Evolutionary conservation across 2,888 invertebrate genomes (phyloP).

Genomic region (Anorthoa munda): DNA sequence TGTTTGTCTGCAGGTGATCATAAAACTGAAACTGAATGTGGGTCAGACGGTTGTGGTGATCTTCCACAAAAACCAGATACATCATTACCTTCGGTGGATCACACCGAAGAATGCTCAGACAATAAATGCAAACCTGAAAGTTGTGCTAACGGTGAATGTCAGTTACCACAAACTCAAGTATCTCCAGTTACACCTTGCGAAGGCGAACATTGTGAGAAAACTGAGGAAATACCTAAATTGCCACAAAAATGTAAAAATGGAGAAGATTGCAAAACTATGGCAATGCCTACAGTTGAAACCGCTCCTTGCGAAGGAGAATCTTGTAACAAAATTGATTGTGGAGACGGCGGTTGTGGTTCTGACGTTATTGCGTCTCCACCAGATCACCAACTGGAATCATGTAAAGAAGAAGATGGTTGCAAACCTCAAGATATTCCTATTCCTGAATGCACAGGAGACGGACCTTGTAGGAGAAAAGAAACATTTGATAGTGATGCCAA

Average conservation of each 20-base stretch:
- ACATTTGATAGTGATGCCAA: constrained; percentile 62
- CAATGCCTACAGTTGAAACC: constrained; percentile 42
- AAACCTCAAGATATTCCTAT: constrained; percentile 59
- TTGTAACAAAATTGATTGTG: constrained; percentile 56
- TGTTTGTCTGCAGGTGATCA: constrained; percentile 65
- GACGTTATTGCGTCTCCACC: constrained; percentile 51
- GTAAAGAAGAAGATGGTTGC: constrained; percentile 69
- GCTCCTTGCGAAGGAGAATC: constrained; percentile 55
- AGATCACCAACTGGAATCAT: constrained; percentile 52
- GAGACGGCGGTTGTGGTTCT: constrained; percentile 43
- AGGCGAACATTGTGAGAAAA: constrained; percentile 68
- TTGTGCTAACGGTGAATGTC: constrained; percentile 71
- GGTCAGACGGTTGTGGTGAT: constrained; percentile 68
- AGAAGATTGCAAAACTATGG: constrained; percentile 59
- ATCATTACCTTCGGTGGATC: constrained; percentile 46
- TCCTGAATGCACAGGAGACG: constrained; percentile 73
- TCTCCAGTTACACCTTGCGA: constrained; percentile 68
- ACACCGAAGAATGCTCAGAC: constrained; percentile 61
- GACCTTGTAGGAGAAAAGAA: constrained; percentile 78
- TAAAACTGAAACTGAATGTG: constrained; percentile 68
- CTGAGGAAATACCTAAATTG: constrained; percentile 27
- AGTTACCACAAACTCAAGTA: constrained; percentile 49
- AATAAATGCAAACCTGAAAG: constrained; percentile 60
- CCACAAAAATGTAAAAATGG: constrained; percentile 56
- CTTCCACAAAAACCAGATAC: constrained; percentile 50